phyloP scores from a whole-genome alignment of 2,888 invertebrate species.

The Tachina grossa region DNA sequence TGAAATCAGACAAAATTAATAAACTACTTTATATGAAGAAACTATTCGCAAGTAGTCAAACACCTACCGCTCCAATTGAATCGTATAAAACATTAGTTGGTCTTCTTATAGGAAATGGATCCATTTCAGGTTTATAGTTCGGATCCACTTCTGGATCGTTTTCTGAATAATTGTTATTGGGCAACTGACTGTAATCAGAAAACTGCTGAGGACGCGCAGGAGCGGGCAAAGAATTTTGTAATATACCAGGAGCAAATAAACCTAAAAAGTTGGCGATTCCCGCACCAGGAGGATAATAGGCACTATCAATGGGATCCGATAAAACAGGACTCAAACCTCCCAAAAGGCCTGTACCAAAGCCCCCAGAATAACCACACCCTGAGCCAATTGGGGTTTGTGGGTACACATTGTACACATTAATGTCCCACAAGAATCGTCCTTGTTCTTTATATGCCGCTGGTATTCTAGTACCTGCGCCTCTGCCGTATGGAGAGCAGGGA shows the following conservation, averaged over 20 bases:
- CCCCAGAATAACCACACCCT: slow-evolving; percentile 56
- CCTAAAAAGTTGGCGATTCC: slow-evolving; percentile 78
- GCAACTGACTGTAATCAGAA: slow-evolving; percentile 50
- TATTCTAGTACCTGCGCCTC: slow-evolving; percentile 71
- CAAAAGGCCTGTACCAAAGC: slow-evolving; percentile 72
- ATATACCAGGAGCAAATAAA: slow-evolving; percentile 79
- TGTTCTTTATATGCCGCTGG: slow-evolving; percentile 75
- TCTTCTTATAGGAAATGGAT: slow-evolving; percentile 72
- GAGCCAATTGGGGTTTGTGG: slow-evolving; percentile 50
- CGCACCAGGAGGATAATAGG: slow-evolving; percentile 68
- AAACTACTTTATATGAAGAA: background rate
- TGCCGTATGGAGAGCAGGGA: slow-evolving; percentile 76
- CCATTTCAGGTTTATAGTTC: slow-evolving; percentile 71
- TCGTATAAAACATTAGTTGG: slow-evolving; percentile 77
- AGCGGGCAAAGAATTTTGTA: slow-evolving; percentile 76
- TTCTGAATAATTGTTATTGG: slow-evolving; percentile 72
- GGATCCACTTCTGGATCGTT: slow-evolving; percentile 80
- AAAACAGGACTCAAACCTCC: slow-evolving; percentile 73
- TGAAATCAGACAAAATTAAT: slow-evolving; percentile 64
- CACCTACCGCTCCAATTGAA: slow-evolving; percentile 77
- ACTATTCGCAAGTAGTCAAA: background rate
- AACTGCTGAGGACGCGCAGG: slow-evolving; percentile 70
- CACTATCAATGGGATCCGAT: slow-evolving; percentile 75
- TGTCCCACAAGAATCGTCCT: slow-evolving; percentile 80
- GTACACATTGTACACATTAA: slow-evolving; percentile 81